Evolutionary conservation across 30 jellyfish, hydroid and myxozoan species (phyloP), one percentile per base, ranked within the genome.

Genomic region (Rhopilema esculentum): DNA sequence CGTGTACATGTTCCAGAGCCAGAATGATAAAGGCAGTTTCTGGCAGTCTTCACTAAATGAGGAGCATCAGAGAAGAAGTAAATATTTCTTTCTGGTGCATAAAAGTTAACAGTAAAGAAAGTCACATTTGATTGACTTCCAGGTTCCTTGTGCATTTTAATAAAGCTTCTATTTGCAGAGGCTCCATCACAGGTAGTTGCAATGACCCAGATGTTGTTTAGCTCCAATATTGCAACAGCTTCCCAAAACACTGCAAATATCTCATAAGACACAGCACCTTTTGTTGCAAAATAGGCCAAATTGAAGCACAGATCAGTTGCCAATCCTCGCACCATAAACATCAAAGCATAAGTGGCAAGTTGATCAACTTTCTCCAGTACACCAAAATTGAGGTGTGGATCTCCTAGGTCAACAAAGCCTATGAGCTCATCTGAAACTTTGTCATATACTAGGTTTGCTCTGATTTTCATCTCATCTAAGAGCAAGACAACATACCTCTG

Each of bases 261-360:
- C 69, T 69, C 57, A 28, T n/a, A 1, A n/a, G 88, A 49, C 1
- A 72, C 48, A 0, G 87, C 91, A 27, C 84, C 83, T 22, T 15
- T 82, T 63, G 97, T 83, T 31, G 95, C 88, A 66, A 83, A 90
- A 75, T 90, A 31, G 8, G 97, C 97, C 4, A 90, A 24, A 23
- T 75, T 62, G 88, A 83, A 57, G 0, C 33, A 24, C 0, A 83
- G 52, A 1, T 78, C 80, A 30, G 90, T 90, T 0, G 50, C 82
- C 51, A 90, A 2, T 17, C 92, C 76, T 22, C 97, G 66, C 22
- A 83, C 48, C 81, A 83, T 65, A 68, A 90, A 90, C 0, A 83
- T 67, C 65, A 90, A 68, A 7, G 66, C 88, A 73, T 90, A 83
- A 0, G 95, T 24, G 53, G 96, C 96, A n/a, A 83, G 8, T 28